Evolutionary conservation across 2,888 invertebrate species (phyloP).

Genomic region (Machimus atricapillus): DNA sequence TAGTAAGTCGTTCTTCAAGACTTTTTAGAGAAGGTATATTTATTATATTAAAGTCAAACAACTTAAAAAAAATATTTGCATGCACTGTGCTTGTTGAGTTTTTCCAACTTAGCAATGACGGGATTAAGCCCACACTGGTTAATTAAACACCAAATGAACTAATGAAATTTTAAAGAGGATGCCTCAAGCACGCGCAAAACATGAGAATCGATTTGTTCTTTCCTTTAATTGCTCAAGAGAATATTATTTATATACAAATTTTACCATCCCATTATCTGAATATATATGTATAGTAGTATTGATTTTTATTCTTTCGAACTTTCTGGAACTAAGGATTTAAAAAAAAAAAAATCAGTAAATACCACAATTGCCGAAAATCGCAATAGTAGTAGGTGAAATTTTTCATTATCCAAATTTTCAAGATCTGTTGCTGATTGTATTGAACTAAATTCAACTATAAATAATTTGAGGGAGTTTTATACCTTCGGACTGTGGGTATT

Average conservation of each 20-base stretch:
- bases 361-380: no score
- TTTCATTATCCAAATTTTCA: no score
- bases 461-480: no score
- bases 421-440: no score
- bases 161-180: background rate
- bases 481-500: no score
- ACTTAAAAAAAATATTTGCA: no score
- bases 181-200: background rate
- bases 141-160: background rate
- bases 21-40: no score
- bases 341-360: background rate
- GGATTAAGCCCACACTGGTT: background rate
- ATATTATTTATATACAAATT: background rate
- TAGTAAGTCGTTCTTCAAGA: no score
- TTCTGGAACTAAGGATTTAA: background rate
- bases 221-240: background rate
- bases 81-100: no score
- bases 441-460: no score
- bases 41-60: no score
- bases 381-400: no score
- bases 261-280: background rate
- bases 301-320: background rate
- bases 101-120: background rate
- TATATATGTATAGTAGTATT: background rate
- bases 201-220: background rate